phyloP scores from a whole-genome alignment of 2,797 vertebrate species.

The Alectoris magna region DNA sequence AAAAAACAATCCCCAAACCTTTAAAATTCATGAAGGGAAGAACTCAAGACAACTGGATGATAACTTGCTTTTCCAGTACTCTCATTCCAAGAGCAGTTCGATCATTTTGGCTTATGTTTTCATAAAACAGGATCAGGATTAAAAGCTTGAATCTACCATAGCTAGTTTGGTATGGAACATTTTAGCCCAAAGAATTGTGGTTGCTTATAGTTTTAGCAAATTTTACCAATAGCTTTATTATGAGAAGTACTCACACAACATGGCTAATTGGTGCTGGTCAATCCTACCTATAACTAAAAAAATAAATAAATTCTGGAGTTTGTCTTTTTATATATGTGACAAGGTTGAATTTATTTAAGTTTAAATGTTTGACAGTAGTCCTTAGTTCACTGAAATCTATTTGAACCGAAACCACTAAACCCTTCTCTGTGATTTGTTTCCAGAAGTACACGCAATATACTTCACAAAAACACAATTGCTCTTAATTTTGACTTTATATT shows the following conservation, averaged over 20 bases:
- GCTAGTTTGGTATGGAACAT: background rate
- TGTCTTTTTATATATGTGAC: background rate
- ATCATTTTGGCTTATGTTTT: background rate
- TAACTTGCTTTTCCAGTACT: background rate
- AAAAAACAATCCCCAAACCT: background rate
- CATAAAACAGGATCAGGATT: background rate
- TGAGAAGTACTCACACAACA: background rate
- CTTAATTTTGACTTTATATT: slow-evolving; percentile 61
- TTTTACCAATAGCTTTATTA: background rate
- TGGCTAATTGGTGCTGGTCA: background rate
- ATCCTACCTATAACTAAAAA: background rate
- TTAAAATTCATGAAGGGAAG: background rate
- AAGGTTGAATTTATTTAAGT: background rate
- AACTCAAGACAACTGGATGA: background rate
- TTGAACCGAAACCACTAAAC: slow-evolving; percentile 31
- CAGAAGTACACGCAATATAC: slow-evolving; percentile 34
- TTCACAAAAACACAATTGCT: slow-evolving; percentile 52
- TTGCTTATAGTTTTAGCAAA: background rate
- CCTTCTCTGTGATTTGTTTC: slow-evolving; percentile 55
- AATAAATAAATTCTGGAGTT: background rate
- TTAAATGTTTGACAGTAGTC: slow-evolving; percentile 29
- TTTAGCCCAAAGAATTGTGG: background rate
- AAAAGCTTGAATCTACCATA: background rate
- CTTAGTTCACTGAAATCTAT: slow-evolving; percentile 27
- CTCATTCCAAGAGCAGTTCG: background rate